Evolutionary conservation across 64 coral and sea anemone genomes (phyloP).

Genomic region (Actinia equina): DNA sequence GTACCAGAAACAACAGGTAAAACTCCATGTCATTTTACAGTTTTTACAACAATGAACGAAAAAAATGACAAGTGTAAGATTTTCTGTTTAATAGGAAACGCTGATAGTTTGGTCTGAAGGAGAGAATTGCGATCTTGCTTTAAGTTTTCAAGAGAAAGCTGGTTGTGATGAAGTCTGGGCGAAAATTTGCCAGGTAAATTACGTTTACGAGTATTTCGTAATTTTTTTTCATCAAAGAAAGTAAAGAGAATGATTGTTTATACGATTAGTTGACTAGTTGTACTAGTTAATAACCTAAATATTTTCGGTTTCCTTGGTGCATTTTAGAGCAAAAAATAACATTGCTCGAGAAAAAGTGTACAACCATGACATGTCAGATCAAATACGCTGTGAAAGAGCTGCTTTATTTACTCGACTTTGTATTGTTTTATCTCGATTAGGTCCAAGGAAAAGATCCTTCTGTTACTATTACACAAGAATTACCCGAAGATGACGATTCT

Average conservation of each 20-base stretch:
- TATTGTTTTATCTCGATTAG: conserved; percentile 26
- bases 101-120: conserved; percentile 99
- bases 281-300: neutral
- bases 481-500: conserved; percentile 91
- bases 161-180: conserved; percentile 99
- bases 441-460: conserved; percentile 99
- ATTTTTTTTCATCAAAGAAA: neutral
- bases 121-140: conserved; percentile 94
- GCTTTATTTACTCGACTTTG: neutral
- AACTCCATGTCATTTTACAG: conserved; percentile 14
- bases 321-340: neutral
- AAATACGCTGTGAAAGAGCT: neutral
- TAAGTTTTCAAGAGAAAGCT: conserved; percentile 99
- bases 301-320: neutral
- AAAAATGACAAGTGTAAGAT: neutral
- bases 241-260: neutral
- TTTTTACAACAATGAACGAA: conserved; percentile 1
- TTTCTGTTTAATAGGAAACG: conserved; percentile 71
- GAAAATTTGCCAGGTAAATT: conserved; percentile 98
- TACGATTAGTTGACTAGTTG: neutral
- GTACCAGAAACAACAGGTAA: conserved; percentile 99
- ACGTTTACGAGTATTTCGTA: neutral
- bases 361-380: conserved; percentile 7
- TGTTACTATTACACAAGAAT: conserved; percentile 93
- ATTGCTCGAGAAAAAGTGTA: neutral